A percentile compares a stretch with the other conserved stretches of the same genome.
These are phyloP conservation scores for Aleiodes leptofemur DNA, from an alignment of 2,888 invertebrate genomes.

Conservation along the genomic window DNA sequence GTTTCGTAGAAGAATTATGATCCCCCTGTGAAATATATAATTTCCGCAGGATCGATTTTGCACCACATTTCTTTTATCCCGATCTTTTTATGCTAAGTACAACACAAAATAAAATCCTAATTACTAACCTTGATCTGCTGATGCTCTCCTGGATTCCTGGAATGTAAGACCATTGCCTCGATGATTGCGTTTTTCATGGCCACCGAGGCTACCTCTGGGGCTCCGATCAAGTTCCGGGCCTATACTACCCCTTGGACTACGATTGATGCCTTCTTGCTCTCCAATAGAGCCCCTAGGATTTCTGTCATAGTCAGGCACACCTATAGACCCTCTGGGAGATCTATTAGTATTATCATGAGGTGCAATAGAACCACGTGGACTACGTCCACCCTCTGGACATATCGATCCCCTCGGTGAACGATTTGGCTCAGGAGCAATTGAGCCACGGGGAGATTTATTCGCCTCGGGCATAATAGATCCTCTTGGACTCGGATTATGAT, in stretches of 20 bases:
- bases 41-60: not conserved
- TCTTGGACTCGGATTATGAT: conserved; percentile 75
- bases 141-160: conserved; percentile 69
- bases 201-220: conserved; percentile 73
- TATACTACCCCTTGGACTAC: conserved; percentile 79
- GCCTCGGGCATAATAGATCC: conserved; percentile 71
- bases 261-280: conserved; percentile 57
- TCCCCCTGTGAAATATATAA: conserved; percentile 16
- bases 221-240: conserved; percentile 75
- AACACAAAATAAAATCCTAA: conserved; percentile 4
- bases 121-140: conserved; percentile 69
- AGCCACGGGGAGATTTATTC: conserved; percentile 76
- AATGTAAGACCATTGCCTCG: conserved; percentile 77
- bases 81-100: not conserved
- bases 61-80: not conserved
- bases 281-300: conserved; percentile 68
- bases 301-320: conserved; percentile 74
- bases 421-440: conserved; percentile 76
- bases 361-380: conserved; percentile 79
- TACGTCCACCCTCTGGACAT: conserved; percentile 76
- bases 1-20: conserved; percentile 36
- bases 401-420: conserved; percentile 79
- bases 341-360: conserved; percentile 65
- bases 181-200: conserved; percentile 78
- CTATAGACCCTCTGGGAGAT: conserved; percentile 75